Percentiles rank a stretch among this genome's conserved stretches.
phyloP scores from a whole-genome alignment of 2,888 invertebrate species.

The Ectropis crepuscularia region DNA sequence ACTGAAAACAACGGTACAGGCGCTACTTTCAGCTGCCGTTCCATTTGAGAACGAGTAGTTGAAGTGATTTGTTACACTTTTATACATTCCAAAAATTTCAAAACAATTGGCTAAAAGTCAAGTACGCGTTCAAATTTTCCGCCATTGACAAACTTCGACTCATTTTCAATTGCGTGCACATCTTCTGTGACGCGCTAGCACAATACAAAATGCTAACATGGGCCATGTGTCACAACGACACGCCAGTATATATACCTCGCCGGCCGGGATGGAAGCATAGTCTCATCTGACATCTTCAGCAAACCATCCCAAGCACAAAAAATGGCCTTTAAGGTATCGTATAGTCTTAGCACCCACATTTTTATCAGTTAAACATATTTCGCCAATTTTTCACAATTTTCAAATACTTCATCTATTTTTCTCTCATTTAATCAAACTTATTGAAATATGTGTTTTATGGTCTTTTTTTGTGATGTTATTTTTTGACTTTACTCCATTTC shows the following conservation, averaged over 20 bases:
- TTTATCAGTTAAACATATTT: background rate
- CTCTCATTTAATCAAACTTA: no score
- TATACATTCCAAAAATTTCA: constrained; percentile 52
- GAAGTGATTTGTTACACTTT: constrained; percentile 30
- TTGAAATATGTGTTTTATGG: no score
- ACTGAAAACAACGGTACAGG: constrained; percentile 15
- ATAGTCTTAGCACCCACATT: constrained; percentile 42
- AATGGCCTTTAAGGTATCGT: constrained; percentile 75
- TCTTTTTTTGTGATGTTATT: no score
- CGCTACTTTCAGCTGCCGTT: constrained; percentile 21
- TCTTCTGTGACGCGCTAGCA: constrained; percentile 70
- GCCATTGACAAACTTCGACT: constrained; percentile 77
- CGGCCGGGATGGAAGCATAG: constrained; percentile 68
- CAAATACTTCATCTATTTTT: no score
- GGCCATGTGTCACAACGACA: constrained; percentile 69
- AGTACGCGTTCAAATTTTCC: constrained; percentile 74
- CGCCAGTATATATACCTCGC: constrained; percentile 71
- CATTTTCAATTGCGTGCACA: constrained; percentile 81
- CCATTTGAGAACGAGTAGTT: constrained; percentile 20
- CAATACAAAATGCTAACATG: constrained; percentile 79
- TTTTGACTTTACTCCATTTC: no score
- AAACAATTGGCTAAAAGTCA: constrained; percentile 76
- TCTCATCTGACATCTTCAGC: constrained; percentile 67
- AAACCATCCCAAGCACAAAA: constrained; percentile 61
- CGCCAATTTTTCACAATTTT: background rate